phyloP scores from a whole-genome alignment of 2,797 vertebrate species.

The Anas acuta region DNA sequence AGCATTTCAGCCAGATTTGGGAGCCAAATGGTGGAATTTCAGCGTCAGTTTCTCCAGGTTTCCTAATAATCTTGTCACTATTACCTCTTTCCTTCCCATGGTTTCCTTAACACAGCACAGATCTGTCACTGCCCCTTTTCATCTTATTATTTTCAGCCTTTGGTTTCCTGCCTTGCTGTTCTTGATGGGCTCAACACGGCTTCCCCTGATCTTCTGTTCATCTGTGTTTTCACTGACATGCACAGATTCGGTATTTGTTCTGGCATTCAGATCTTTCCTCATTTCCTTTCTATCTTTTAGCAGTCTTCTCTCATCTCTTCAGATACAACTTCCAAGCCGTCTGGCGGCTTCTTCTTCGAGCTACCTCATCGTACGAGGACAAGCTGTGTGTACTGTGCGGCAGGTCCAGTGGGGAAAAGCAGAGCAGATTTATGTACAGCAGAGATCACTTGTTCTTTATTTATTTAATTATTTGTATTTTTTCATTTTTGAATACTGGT shows the following conservation, averaged over 20 bases:
- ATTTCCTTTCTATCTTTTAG: slow-evolving; percentile 58
- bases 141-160: slow-evolving; percentile 50
- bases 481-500: not conserved
- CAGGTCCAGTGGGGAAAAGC: not conserved
- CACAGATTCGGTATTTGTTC: slow-evolving; percentile 44
- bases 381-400: not conserved
- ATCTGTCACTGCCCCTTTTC: slow-evolving; percentile 66
- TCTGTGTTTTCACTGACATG: slow-evolving; percentile 62
- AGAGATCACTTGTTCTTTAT: not conserved
- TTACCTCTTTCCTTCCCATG: slow-evolving; percentile 48
- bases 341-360: slow-evolving; percentile 24
- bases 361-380: not conserved
- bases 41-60: slow-evolving; percentile 26
- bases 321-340: slow-evolving; percentile 57
- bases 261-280: slow-evolving; percentile 56
- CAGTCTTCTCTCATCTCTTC: slow-evolving; percentile 67
- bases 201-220: slow-evolving; percentile 59
- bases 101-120: slow-evolving; percentile 50
- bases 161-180: slow-evolving; percentile 56
- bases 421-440: not conserved
- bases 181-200: slow-evolving; percentile 52
- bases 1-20: not conserved
- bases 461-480: not conserved
- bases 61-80: slow-evolving; percentile 22
- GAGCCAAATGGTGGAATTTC: not conserved